Evolutionary conservation across 2,888 invertebrate species (phyloP).

Genomic region (Pandemis heparana): DNA sequence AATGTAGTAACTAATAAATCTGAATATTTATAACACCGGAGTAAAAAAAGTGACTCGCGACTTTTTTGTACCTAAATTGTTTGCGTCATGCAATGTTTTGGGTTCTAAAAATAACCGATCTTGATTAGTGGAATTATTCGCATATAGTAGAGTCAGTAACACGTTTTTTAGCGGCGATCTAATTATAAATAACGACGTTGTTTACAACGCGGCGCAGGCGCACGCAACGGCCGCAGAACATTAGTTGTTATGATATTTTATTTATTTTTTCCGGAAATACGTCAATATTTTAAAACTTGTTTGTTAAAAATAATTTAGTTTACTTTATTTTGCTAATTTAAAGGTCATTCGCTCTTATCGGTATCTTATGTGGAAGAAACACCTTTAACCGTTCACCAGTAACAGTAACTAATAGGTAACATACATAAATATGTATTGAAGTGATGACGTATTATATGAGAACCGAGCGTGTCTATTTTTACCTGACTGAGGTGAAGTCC

Average conservation of each 20-base stretch:
- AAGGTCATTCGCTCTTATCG: neutral
- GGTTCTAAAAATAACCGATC: neutral
- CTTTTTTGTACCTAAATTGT: too few relatives aligned
- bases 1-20: too few relatives aligned
- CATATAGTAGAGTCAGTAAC: neutral
- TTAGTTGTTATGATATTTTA: neutral
- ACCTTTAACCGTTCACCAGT: neutral
- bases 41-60: neutral
- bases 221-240: neutral
- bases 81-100: neutral
- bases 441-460: too few relatives aligned
- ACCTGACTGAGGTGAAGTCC: too few relatives aligned
- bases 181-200: neutral
- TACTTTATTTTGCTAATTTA: slow-evolving; percentile 1
- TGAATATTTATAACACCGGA: neutral
- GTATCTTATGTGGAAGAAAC: neutral
- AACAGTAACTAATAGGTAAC: too few relatives aligned
- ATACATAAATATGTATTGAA: too few relatives aligned
- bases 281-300: neutral
- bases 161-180: neutral
- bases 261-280: neutral
- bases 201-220: neutral
- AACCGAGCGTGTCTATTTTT: too few relatives aligned
- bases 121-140: slow-evolving; percentile 2
- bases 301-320: neutral